phyloP scores from a whole-genome alignment of 1,140 invertebrate species.

The Pectinophora gossypiella region DNA sequence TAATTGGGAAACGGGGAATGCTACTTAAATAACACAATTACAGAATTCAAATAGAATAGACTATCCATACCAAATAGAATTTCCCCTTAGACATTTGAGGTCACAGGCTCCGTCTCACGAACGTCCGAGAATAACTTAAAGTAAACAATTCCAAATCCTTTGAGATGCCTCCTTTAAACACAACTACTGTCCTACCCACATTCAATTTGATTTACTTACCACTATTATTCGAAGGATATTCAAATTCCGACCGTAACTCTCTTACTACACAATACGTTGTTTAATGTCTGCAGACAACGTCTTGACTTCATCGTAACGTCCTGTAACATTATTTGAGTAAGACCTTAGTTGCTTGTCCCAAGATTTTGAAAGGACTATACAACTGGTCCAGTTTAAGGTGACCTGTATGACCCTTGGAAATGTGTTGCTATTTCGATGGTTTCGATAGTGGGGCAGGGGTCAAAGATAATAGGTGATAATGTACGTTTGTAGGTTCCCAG shows the following conservation, averaged over 20 bases:
- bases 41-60: no score
- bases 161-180: slow-evolving; percentile 2
- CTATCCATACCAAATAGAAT: no score
- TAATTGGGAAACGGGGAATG: no score
- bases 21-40: no score
- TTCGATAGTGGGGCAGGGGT: slow-evolving; percentile 24
- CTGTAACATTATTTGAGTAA: slow-evolving; percentile 28
- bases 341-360: slow-evolving; percentile 27
- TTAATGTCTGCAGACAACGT: neutral
- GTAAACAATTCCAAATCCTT: slow-evolving; percentile 13
- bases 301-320: slow-evolving; percentile 19
- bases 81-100: no score
- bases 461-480: slow-evolving; percentile 56
- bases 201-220: slow-evolving; percentile 24
- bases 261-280: slow-evolving; percentile 10
- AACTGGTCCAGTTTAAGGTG: slow-evolving; percentile 27
- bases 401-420: slow-evolving; percentile 14
- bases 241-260: slow-evolving; percentile 10
- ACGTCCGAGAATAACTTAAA: slow-evolving; percentile 18
- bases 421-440: neutral
- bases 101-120: no score
- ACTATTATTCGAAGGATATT: neutral
- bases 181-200: slow-evolving; percentile 8
- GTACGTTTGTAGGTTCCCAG: slow-evolving; percentile 41
- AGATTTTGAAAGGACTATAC: slow-evolving; percentile 35